phyloP scores from a whole-genome alignment of 2,113 vertebrate genomes.

The Sialia sialis region DNA sequence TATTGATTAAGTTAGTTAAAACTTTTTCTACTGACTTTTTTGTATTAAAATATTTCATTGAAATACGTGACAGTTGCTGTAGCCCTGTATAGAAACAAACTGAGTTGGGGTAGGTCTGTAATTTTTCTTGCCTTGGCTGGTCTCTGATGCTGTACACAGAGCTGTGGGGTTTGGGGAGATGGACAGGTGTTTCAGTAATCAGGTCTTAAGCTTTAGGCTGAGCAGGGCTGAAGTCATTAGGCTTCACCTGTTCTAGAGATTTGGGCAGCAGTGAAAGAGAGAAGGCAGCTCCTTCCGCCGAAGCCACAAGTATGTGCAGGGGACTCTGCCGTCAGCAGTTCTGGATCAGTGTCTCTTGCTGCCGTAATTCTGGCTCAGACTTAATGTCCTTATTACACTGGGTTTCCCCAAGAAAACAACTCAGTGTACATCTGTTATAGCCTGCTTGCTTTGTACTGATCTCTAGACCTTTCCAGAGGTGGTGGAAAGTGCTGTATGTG shows the following conservation, averaged over 20 bases:
- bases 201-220: neutral
- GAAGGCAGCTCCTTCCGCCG: neutral
- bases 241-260: neutral
- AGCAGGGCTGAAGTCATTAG: neutral
- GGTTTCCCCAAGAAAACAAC: neutral
- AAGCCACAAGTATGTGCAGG: neutral
- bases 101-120: neutral
- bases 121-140: neutral
- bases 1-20: neutral
- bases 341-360: neutral
- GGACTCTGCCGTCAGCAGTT: neutral
- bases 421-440: rapidly evolving
- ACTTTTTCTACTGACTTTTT: neutral
- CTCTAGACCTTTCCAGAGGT: neutral
- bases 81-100: neutral
- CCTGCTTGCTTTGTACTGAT: neutral
- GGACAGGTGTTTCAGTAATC: neutral
- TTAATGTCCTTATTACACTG: neutral
- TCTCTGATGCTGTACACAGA: neutral
- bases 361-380: neutral
- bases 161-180: neutral
- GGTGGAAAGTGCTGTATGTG: neutral
- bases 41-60: neutral
- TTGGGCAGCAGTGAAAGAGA: neutral
- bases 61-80: neutral